phyloP scores from a whole-genome alignment of 2,888 invertebrate species.

The Buathra laborator region DNA sequence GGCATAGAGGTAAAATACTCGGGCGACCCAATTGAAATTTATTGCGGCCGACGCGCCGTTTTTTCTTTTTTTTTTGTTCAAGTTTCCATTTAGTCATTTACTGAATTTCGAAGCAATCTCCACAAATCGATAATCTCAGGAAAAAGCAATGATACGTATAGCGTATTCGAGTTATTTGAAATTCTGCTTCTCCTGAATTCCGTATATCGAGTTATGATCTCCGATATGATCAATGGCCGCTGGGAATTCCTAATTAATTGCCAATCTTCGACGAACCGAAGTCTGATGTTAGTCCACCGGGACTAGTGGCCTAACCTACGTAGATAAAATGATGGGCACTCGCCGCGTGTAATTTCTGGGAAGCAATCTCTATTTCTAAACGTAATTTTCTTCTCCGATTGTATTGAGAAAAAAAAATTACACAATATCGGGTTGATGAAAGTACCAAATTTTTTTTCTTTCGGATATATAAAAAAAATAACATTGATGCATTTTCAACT shows the following conservation, averaged over 20 bases:
- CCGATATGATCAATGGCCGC: neutral
- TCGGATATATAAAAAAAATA: too few relatives aligned
- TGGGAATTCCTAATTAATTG: slow-evolving; percentile 45
- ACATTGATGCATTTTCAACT: too few relatives aligned
- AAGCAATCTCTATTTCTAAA: too few relatives aligned
- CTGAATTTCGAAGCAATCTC: too few relatives aligned
- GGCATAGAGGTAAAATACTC: slow-evolving; percentile 16
- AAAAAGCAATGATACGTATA: too few relatives aligned
- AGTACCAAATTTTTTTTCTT: too few relatives aligned
- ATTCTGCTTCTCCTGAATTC: neutral
- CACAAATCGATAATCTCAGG: too few relatives aligned
- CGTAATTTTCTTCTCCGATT: too few relatives aligned
- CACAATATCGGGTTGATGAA: too few relatives aligned
- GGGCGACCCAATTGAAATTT: slow-evolving; percentile 12
- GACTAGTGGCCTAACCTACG: neutral
- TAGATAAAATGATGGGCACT: neutral
- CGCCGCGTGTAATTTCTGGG: neutral
- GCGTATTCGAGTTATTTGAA: neutral
- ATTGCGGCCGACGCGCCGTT: neutral
- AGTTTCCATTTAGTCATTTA: too few relatives aligned
- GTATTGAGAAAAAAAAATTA: too few relatives aligned
- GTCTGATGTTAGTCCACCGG: slow-evolving; percentile 20
- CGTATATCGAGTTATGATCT: slow-evolving; percentile 1
- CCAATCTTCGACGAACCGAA: slow-evolving; percentile 20
- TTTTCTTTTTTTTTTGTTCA: too few relatives aligned